Conservation (phyloP, 2,113 vertebrate species). For the Protomyctophum bolini region DNA sequence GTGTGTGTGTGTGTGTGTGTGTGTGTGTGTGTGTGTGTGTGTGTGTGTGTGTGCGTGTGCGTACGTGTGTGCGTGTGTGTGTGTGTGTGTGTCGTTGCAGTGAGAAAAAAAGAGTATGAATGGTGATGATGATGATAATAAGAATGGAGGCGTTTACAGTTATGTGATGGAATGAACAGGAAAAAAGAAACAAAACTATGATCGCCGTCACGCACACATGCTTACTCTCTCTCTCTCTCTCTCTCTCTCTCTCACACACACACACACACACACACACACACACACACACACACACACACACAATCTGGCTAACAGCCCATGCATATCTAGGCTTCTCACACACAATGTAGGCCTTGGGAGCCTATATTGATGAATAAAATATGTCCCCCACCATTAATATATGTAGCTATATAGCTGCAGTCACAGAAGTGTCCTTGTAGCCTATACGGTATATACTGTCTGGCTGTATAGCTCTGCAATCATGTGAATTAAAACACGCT, state of each 20-base stretch:
- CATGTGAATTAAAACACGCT: constrained; percentile 6
- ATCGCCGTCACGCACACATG: too few species aligned
- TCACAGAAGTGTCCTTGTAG: constrained; percentile 9
- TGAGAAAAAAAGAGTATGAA: constrained; percentile 25
- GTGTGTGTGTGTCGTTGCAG: constrained; percentile 46
- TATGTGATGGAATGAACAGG: background rate
- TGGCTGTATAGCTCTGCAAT: constrained; percentile 9
- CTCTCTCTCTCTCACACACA: too few species aligned
- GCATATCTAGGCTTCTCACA: constrained; percentile 16
- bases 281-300: constrained; percentile 15
- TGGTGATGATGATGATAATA: constrained; percentile 11
- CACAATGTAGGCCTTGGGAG: constrained; percentile 32
- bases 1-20: constrained; percentile 19
- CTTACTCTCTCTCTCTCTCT: too few species aligned
- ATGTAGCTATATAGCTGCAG: constrained; percentile 36
- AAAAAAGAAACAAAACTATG: too few species aligned
- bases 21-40: constrained; percentile 14
- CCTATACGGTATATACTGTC: background rate
- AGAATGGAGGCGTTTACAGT: constrained; percentile 16
- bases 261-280: background rate
- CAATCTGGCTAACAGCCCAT: constrained; percentile 25
- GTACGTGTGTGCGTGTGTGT: too few species aligned
- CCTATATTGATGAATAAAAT: constrained; percentile 63
- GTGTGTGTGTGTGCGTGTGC: background rate
- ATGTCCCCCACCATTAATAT: constrained; percentile 50